phyloP scores from a whole-genome alignment of 2,113 vertebrate genomes.

The Lonchura striata region DNA sequence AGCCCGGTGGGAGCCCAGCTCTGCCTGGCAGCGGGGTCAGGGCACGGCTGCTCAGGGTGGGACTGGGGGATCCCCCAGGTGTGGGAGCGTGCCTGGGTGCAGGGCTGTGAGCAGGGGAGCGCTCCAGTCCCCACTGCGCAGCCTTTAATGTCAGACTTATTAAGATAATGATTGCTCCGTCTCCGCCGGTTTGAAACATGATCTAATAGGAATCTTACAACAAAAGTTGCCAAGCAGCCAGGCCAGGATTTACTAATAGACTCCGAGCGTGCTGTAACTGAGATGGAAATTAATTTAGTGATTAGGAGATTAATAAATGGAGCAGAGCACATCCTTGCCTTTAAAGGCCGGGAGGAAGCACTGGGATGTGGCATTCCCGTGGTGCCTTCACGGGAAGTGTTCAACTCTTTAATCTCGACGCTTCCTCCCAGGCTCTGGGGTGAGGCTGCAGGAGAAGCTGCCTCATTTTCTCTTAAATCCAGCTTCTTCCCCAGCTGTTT shows the following conservation, averaged over 20 bases:
- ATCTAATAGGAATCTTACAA: conserved; percentile 17
- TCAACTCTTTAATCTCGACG: fast-evolving
- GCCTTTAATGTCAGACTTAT: not conserved
- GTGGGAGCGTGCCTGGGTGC: fast-evolving
- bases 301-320: not conserved
- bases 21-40: fast-evolving
- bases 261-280: not conserved
- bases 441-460: not conserved
- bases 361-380: not conserved
- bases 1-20: not conserved
- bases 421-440: not conserved
- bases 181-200: not conserved
- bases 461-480: fast-evolving
- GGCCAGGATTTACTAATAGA: conserved; percentile 35
- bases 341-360: not conserved
- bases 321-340: not conserved
- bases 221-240: conserved; percentile 52
- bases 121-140: fast-evolving
- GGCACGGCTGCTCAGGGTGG: fast-evolving
- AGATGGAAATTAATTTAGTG: conserved; percentile 43
- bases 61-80: not conserved
- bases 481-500: fast-evolving
- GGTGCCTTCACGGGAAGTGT: not conserved
- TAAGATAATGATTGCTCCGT: conserved; percentile 1
- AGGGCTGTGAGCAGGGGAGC: not conserved